A percentile compares a stretch with the other conserved stretches of the same genome.
Conservation (phyloP, 2,113 vertebrate genomes). For the Carassius gibelio region DNA sequence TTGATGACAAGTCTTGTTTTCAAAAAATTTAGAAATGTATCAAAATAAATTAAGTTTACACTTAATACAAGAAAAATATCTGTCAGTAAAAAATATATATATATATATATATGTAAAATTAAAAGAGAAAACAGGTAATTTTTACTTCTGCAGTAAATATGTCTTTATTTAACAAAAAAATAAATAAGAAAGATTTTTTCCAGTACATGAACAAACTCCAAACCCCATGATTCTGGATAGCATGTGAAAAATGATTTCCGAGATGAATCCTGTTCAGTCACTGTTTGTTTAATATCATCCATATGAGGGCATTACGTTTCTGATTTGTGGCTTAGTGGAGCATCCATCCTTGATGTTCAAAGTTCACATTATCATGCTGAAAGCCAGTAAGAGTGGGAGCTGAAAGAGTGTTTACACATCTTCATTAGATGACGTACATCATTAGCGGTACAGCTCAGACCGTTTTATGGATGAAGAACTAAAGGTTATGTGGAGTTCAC, state of each 20-base stretch:
- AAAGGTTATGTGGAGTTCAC: not conserved
- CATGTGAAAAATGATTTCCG: not conserved
- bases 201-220: too few relatives aligned
- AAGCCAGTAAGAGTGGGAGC: not conserved
- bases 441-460: not conserved
- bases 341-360: not conserved
- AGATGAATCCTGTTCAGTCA: not conserved
- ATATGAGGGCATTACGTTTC: not conserved
- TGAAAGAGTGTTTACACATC: constrained; percentile 13
- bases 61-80: too few relatives aligned
- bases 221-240: not conserved
- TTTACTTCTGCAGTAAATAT: too few relatives aligned
- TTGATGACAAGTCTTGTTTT: too few relatives aligned
- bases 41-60: too few relatives aligned
- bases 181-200: too few relatives aligned
- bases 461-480: constrained; percentile 6
- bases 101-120: too few relatives aligned
- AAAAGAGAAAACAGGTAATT: too few relatives aligned
- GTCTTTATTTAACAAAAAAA: too few relatives aligned
- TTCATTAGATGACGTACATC: not conserved
- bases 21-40: too few relatives aligned
- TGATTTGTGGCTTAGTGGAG: not conserved
- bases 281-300: not conserved
- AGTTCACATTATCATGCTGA: not conserved
- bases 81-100: too few relatives aligned